Evolutionary conservation across 2,888 invertebrate genomes (phyloP).

Genomic region (Calliphora vomitoria): DNA sequence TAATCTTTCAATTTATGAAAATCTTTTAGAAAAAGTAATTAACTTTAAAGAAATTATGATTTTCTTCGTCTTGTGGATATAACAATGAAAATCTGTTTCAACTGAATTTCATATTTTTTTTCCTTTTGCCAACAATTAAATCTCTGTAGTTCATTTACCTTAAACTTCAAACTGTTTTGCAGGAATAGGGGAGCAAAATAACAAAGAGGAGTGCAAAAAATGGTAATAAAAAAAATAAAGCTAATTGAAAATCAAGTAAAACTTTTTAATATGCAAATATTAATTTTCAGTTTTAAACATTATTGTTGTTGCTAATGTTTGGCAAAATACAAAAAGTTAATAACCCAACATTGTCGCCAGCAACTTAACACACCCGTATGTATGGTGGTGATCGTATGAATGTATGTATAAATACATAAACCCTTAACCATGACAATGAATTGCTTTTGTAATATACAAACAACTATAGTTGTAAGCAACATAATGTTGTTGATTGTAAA

Average conservation of each 20-base stretch:
- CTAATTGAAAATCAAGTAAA: conserved; percentile 72
- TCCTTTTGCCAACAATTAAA: conserved; percentile 44
- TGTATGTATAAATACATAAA: conserved; percentile 35
- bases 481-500: conserved; percentile 68
- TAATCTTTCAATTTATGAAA: conserved; percentile 22
- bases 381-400: too few species aligned
- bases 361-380: conserved; percentile 9
- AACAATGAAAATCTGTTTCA: conserved; percentile 3
- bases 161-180: conserved; percentile 22
- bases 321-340: conserved; percentile 62
- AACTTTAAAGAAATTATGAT: conserved; percentile 13
- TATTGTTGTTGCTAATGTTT: conserved; percentile 47
- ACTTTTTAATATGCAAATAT: conserved; percentile 76
- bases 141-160: conserved; percentile 70
- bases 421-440: conserved; percentile 73
- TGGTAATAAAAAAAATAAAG: too few species aligned
- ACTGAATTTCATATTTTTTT: neutral
- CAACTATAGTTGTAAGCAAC: conserved; percentile 28
- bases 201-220: neutral
- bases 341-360: conserved; percentile 58
- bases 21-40: conserved; percentile 32
- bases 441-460: conserved; percentile 15
- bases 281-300: conserved; percentile 62
- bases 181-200: neutral
- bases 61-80: neutral